These are phyloP conservation scores for Merodon equestris DNA, from an alignment of 2,888 invertebrate species.

Conservation along the genomic window DNA sequence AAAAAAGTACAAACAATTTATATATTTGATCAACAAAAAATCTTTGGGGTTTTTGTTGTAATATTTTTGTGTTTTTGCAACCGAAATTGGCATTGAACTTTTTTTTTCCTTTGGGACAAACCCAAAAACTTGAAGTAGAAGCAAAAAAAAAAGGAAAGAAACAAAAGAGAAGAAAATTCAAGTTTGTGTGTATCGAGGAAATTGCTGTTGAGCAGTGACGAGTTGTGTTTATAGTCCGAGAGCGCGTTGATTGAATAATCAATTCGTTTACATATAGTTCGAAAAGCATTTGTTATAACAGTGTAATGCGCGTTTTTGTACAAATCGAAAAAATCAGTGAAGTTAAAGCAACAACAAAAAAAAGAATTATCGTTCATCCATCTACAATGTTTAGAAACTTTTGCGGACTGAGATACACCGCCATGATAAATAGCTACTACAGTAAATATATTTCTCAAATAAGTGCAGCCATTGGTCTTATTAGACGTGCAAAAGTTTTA, in stretches of 20 bases:
- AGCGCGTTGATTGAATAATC: slow-evolving; percentile 38
- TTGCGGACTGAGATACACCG: slow-evolving; percentile 75
- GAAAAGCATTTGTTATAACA: slow-evolving; percentile 36
- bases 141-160: slow-evolving; percentile 5
- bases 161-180: neutral
- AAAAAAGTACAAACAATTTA: slow-evolving; percentile 4
- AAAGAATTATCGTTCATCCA: slow-evolving; percentile 93
- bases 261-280: slow-evolving; percentile 20
- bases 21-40: slow-evolving; percentile 45
- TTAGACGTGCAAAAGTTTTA: slow-evolving; percentile 40
- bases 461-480: slow-evolving; percentile 70
- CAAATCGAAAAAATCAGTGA: slow-evolving; percentile 65
- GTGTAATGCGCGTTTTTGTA: slow-evolving; percentile 62
- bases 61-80: slow-evolving; percentile 28
- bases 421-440: slow-evolving; percentile 74
- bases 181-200: neutral
- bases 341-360: slow-evolving; percentile 83
- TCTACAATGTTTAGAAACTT: slow-evolving; percentile 93
- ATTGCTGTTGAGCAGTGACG: neutral
- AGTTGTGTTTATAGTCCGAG: slow-evolving; percentile 5
- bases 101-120: too few relatives aligned
- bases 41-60: slow-evolving; percentile 33
- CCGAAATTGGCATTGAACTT: slow-evolving; percentile 1
- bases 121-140: neutral
- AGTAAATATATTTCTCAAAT: slow-evolving; percentile 56